Percentiles rank a stretch among this genome's conserved stretches.
phyloP scores from a whole-genome alignment of 1,140 invertebrate species.

The Ephestia elutella region DNA sequence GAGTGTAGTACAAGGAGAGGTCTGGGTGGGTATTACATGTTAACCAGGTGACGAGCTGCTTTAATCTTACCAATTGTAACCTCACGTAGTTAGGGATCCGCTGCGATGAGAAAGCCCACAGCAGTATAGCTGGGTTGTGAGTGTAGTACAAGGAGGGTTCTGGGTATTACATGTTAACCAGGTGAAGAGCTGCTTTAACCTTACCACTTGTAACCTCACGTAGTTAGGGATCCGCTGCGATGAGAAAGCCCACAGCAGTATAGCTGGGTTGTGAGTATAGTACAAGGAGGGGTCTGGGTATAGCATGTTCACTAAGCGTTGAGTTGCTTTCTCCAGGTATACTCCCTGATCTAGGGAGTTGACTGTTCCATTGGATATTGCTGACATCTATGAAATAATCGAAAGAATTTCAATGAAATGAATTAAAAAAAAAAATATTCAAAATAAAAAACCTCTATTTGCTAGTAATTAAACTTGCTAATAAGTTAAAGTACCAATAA shows the following conservation, averaged over 20 bases:
- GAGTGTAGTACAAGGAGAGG: too few relatives aligned
- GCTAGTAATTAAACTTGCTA: too few relatives aligned
- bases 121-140: slow-evolving; percentile 45
- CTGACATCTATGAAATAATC: slow-evolving; percentile 45
- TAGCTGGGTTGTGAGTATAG: slow-evolving; percentile 58
- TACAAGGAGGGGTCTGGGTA: slow-evolving; percentile 40
- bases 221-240: slow-evolving; percentile 44
- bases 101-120: slow-evolving; percentile 53
- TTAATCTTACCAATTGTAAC: slow-evolving; percentile 48
- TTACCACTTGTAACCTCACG: slow-evolving; percentile 47
- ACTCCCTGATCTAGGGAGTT: slow-evolving; percentile 47
- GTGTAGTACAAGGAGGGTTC: too few relatives aligned
- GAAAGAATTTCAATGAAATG: too few relatives aligned
- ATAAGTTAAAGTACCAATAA: too few relatives aligned
- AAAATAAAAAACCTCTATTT: not conserved
- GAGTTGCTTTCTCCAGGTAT: slow-evolving; percentile 51
- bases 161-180: too few relatives aligned
- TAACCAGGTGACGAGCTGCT: too few relatives aligned
- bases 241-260: slow-evolving; percentile 55
- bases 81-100: slow-evolving; percentile 42
- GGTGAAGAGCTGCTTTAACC: too few relatives aligned
- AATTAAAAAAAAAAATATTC: too few relatives aligned
- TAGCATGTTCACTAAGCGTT: slow-evolving; percentile 39
- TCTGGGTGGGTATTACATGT: too few relatives aligned
- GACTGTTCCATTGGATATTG: slow-evolving; percentile 47